Percentiles rank a stretch among this genome's conserved stretches.
phyloP scores from a whole-genome alignment of 2,113 vertebrate genomes.

The Pyxicephalus adspersus region DNA sequence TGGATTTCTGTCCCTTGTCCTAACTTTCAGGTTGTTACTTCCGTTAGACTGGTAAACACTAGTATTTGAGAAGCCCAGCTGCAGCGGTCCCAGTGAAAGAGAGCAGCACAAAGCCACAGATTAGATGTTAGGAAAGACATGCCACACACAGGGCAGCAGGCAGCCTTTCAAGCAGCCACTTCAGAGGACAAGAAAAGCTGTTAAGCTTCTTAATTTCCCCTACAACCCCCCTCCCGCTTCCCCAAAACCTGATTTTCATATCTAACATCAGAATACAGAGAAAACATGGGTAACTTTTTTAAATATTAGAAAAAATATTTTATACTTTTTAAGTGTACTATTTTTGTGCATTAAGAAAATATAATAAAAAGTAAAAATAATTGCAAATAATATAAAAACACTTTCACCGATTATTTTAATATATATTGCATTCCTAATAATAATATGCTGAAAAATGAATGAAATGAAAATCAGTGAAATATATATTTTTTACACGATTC shows the following conservation, averaged over 20 bases:
- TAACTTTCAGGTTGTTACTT: not conserved
- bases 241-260: slow-evolving; percentile 36
- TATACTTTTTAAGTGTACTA: too few relatives aligned
- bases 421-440: not conserved
- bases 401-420: not conserved
- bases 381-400: not conserved
- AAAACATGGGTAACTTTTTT: not conserved
- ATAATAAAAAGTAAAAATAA: too few relatives aligned
- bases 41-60: not conserved
- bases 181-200: slow-evolving; percentile 53
- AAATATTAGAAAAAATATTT: not conserved
- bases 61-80: not conserved
- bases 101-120: slow-evolving; percentile 33
- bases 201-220: slow-evolving; percentile 47
- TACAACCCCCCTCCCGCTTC: not conserved
- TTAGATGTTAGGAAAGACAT: slow-evolving; percentile 28
- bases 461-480: slow-evolving; percentile 14
- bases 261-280: slow-evolving; percentile 26
- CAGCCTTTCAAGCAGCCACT: slow-evolving; percentile 46
- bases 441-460: not conserved
- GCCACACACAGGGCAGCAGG: slow-evolving; percentile 45
- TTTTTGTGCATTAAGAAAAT: too few relatives aligned
- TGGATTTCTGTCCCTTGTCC: not conserved
- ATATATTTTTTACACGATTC: slow-evolving; percentile 11
- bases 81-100: not conserved